These are phyloP conservation scores for Acleris emargana DNA, from an alignment of 2,888 invertebrate genomes.

Conservation along the genomic window DNA sequence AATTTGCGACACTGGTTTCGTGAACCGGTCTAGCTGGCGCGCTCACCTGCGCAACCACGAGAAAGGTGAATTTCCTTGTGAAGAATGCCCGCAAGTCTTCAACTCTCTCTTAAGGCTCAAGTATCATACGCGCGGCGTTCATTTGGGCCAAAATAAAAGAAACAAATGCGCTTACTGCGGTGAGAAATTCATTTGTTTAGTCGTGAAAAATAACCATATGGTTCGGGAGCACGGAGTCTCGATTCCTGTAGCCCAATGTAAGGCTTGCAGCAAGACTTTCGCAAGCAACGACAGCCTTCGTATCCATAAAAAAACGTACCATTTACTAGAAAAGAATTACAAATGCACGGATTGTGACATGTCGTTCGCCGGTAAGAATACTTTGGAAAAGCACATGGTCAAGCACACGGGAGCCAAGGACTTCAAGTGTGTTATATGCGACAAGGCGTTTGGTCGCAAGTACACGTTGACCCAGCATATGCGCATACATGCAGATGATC, in stretches of 20 bases:
- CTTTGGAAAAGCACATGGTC: conserved; percentile 59
- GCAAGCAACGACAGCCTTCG: conserved; percentile 53
- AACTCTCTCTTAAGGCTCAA: conserved; percentile 49
- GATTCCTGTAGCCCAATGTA: conserved; percentile 50
- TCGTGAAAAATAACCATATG: conserved; percentile 33
- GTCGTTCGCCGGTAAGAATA: conserved; percentile 56
- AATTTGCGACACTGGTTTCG: conserved; percentile 49
- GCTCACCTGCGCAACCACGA: conserved; percentile 40
- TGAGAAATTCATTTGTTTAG: conserved; percentile 35
- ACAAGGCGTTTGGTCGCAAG: conserved; percentile 47
- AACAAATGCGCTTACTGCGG: conserved; percentile 37
- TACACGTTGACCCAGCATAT: conserved; percentile 44
- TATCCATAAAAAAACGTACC: conserved; percentile 48
- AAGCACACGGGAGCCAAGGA: conserved; percentile 59
- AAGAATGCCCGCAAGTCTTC: conserved; percentile 53
- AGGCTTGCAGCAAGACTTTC: conserved; percentile 56
- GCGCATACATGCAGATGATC: conserved; percentile 43
- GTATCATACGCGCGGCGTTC: conserved; percentile 52
- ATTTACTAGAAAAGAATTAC: conserved; percentile 33
- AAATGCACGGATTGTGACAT: conserved; percentile 48
- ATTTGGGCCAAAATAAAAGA: conserved; percentile 28
- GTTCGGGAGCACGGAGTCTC: conserved; percentile 41
- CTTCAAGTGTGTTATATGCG: conserved; percentile 60
- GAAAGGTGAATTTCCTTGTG: conserved; percentile 44
- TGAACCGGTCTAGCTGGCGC: conserved; percentile 46